Base-by-base conservation (phyloP, 2,797 vertebrate genomes). In the Iguana delicatissima region DNA sequence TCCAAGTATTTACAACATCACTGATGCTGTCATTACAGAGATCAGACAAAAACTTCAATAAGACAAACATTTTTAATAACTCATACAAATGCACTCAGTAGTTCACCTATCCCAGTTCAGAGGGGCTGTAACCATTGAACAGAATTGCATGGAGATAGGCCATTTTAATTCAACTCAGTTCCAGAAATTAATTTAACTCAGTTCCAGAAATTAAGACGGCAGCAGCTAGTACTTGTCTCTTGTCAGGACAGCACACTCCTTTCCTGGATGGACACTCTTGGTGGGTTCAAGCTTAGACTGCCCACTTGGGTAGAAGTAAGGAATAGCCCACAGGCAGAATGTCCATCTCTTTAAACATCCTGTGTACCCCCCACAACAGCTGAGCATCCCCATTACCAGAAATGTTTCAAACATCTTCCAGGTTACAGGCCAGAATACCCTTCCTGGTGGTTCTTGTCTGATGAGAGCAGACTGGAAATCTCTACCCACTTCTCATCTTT, bases 61-160 rank as follows among this genome's bases (percentile, higher is more conserved):
- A 74, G 50, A 29, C 69, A 74, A 59, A 16, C n/a, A 59, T 74
- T 86, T 86, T 73, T 69, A 72, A 46, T 64, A 55, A 18, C 18
- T 80, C 50, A 72, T 38, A 73, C 9, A 82, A 55, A 9, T 57
- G 59, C 32, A 84, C 38, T 74, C 62, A 38, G 50, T 20, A 72
- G 62, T 59, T n/a, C n/a, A 32, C 38, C 22, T 22, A 69, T 82
- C 35, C n/a, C 87, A 80, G 22, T 69, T 42, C 62, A 84, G 55
- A 14, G 59, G 18, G 42, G n/a, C 7, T 1, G 24, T 55, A 69
- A 89, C 7, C 26, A 20, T 52, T 84, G 50, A 42, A n/a, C 73
- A 84, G 88, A 73, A 84, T 77, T 67, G 72, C 42, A 77, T 14
- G 32, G 72, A 77, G 81, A 89, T 13, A 84, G 80, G 69, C 55